Evolutionary conservation across 2,888 invertebrate species (phyloP), one percentile per base, ranked within the genome.

Genomic region (Cheilosia variabilis): DNA sequence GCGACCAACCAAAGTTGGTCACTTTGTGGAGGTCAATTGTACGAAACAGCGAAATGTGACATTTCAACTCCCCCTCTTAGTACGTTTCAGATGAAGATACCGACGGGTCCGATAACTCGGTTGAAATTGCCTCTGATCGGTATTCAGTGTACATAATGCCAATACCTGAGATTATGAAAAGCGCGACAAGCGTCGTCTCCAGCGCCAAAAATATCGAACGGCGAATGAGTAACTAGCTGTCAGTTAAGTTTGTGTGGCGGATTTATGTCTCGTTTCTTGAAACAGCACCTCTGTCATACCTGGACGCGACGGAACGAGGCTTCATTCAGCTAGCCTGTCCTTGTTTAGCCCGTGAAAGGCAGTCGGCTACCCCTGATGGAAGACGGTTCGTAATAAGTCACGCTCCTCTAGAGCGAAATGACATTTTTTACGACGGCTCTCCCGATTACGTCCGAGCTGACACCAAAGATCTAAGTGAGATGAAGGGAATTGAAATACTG

Each of bases 331-430:
- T 37, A 0, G 2, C 37, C 10, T 72, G 78, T 22, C 37, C 47
- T 6, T 65, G 69, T 0, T 13, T 37, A 37, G 13, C 13, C 4
- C 10, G 1, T 9, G 17, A 34, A 24, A 17, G 31, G 10, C 13
- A 17, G 9, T 4, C 34, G 2, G 17, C 4, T 15, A 34, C 24
- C 15, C 0, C 9, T 7, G 65, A 63, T 10, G 47, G n/a, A 6
- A 88, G 72, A 6, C 88, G 78, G 31, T 88, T 87, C 58, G 57
- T 91, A 0, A 89, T 91, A 9, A 88, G 87, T 1, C 82, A 88
- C 2, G 89, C 90, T 87, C 95, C 95, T 0, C 92, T 96, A 88
- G 95, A 95, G 89, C 93, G 95, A 62, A 94, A 95, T 87, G 96
- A 96, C 89, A 95, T 96, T 66, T 95, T 96, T 91, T 96, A 95